A percentile compares a stretch with the other conserved stretches of the same genome.
Conservation (phyloP, 1,140 invertebrate genomes). For the Eurosta solidaginis region DNA sequence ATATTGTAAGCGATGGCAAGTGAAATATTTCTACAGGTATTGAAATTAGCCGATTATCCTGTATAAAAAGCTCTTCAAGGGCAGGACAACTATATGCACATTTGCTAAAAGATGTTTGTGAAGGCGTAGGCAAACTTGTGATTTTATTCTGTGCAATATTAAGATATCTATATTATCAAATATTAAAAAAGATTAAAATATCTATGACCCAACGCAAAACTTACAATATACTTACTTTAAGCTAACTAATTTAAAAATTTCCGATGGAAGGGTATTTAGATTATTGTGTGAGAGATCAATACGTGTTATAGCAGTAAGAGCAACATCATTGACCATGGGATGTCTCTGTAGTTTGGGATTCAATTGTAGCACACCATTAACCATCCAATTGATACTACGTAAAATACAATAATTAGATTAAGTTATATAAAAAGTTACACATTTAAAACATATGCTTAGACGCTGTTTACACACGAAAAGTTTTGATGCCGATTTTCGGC, state of each 20-base stretch:
- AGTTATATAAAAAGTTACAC: no score
- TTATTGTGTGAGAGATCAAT: conserved; percentile 93
- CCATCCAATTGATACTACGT: conserved; percentile 77
- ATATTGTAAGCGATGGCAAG: conserved; percentile 76
- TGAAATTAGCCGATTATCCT: conserved; percentile 84
- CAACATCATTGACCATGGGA: conserved; percentile 71
- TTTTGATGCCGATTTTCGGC: no score
- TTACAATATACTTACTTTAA: conserved; percentile 47
- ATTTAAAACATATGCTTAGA: no score
- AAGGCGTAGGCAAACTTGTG: conserved; percentile 67
- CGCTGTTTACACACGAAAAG: no score
- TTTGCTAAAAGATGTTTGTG: conserved; percentile 32
- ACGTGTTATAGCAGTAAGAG: conserved; percentile 87
- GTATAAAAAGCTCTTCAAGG: conserved; percentile 86
- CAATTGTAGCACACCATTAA: conserved; percentile 79
- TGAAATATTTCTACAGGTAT: conserved; percentile 82
- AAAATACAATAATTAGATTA: no score
- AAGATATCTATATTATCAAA: conserved; percentile 67
- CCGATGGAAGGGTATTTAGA: conserved; percentile 77
- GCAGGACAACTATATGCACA: conserved; percentile 69
- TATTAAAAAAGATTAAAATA: not conserved
- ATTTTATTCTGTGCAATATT: conserved; percentile 90
- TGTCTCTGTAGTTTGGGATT: conserved; percentile 81
- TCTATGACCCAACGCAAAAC: conserved; percentile 47
- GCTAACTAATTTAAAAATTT: conserved; percentile 83